Conservation (phyloP, 2,797 vertebrate species). For the Lophotriccus pileatus region DNA sequence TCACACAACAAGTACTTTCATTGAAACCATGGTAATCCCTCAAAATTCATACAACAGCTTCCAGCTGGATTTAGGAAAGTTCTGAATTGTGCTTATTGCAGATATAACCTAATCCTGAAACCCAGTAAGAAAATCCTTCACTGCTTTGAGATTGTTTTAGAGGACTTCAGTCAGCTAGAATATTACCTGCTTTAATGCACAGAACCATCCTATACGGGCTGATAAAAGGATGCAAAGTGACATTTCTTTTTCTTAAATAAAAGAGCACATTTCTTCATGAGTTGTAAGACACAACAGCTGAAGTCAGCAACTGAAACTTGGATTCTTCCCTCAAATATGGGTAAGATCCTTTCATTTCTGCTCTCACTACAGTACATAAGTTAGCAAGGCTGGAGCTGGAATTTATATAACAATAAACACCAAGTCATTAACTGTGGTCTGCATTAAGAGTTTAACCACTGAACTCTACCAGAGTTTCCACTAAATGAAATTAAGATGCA, state of each 20-base stretch:
- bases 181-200: neutral
- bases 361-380: neutral
- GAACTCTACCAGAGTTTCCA: neutral
- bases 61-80: neutral
- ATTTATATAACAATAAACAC: neutral
- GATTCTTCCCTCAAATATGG: neutral
- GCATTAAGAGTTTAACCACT: neutral
- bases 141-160: neutral
- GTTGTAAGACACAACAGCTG: neutral
- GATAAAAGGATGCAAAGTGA: neutral
- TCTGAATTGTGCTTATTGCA: neutral
- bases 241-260: neutral
- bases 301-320: neutral
- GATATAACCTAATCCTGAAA: neutral
- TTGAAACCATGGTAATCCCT: neutral
- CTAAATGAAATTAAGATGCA: neutral
- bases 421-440: neutral
- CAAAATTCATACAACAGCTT: neutral
- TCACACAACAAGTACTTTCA: neutral
- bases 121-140: neutral
- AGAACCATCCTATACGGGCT: neutral
- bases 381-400: neutral
- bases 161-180: neutral
- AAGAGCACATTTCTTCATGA: neutral
- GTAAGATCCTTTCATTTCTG: neutral